Evolutionary conservation across 2,797 vertebrate species (phyloP).

Genomic region (Yasuhikotakia modesta): DNA sequence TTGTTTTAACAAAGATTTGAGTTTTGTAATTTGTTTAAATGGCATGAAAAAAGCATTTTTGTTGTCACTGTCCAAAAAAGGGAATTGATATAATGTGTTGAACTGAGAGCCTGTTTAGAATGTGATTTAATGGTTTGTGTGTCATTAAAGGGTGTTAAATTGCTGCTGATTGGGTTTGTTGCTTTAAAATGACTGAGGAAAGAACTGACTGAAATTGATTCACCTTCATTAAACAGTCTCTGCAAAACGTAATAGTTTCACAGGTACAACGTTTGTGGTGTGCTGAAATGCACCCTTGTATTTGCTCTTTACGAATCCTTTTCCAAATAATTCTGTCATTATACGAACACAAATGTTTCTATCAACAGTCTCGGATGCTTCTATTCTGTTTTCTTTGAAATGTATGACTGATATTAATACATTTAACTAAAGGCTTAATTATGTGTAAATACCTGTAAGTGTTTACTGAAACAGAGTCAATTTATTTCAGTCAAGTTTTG

Average conservation of each 20-base stretch:
- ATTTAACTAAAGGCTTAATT: not conserved
- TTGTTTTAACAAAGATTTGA: not conserved
- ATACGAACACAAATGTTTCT: too few relatives aligned
- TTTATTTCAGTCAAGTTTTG: slow-evolving; percentile 30
- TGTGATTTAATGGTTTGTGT: not conserved
- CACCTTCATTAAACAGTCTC: not conserved
- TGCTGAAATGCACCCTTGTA: not conserved
- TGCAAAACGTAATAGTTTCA: not conserved
- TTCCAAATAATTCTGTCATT: too few relatives aligned
- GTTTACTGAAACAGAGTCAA: not conserved
- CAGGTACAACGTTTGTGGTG: slow-evolving; percentile 6
- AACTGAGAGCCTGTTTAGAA: not conserved
- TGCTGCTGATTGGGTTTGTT: not conserved
- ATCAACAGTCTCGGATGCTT: not conserved
- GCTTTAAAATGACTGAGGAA: slow-evolving; percentile 2
- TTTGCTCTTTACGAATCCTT: too few relatives aligned
- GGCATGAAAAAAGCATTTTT: not conserved
- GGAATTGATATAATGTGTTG: not conserved
- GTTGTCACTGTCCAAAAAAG: not conserved
- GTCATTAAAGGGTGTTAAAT: slow-evolving; percentile 3
- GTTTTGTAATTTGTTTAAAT: not conserved
- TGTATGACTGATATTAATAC: too few relatives aligned
- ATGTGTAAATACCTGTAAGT: not conserved
- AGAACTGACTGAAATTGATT: slow-evolving; percentile 44
- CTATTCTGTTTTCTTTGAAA: not conserved